phyloP scores from a whole-genome alignment of 2,113 vertebrate species.

The Myrmophylax atrothorax region DNA sequence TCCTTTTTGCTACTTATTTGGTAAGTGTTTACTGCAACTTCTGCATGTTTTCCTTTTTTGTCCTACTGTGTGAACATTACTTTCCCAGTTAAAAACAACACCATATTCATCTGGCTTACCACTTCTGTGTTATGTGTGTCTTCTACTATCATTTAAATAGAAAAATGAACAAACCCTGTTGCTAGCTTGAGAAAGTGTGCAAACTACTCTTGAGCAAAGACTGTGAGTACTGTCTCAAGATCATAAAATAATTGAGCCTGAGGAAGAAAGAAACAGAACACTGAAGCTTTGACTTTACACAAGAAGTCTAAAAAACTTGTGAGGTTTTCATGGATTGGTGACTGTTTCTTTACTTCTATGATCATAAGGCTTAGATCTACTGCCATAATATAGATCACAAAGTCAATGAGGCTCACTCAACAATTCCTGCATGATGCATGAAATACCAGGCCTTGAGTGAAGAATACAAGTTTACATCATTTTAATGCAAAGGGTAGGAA shows the following conservation, averaged over 20 bases:
- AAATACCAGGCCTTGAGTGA: neutral
- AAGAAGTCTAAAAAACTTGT: neutral
- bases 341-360: accelerated
- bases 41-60: neutral
- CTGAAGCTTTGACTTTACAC: neutral
- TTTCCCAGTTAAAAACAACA: neutral
- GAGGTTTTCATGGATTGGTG: neutral
- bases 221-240: neutral
- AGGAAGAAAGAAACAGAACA: neutral
- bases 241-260: neutral
- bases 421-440: neutral
- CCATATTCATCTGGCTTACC: neutral
- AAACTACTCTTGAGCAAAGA: neutral
- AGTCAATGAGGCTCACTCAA: neutral
- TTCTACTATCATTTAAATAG: neutral
- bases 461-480: neutral
- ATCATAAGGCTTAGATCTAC: neutral
- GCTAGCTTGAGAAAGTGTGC: accelerated
- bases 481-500: neutral
- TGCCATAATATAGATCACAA: neutral
- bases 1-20: constrained; percentile 32
- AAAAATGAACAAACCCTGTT: neutral
- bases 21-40: constrained; percentile 16
- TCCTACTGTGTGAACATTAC: neutral
- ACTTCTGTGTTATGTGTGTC: neutral